Conservation (phyloP, 2,113 vertebrate species). For the Triplophysa tibetana region DNA sequence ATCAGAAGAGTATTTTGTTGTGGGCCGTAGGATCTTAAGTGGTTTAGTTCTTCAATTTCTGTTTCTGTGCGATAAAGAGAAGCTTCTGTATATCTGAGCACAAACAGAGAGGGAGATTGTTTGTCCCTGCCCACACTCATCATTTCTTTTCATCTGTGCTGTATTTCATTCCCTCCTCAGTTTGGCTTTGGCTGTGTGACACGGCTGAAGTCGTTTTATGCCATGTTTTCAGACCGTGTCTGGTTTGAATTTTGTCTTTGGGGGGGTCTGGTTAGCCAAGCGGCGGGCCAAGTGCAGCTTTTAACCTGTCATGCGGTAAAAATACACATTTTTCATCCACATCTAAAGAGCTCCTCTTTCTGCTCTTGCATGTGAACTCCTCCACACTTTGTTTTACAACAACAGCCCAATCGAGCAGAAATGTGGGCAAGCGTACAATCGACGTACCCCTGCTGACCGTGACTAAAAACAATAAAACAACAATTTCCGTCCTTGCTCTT, state of each 20-base stretch:
- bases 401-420: conserved; percentile 45
- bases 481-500: no score
- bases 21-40: not conserved
- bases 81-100: conserved; percentile 21
- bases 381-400: conserved; percentile 54
- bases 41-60: conserved; percentile 53
- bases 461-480: no score
- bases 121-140: not conserved
- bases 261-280: conserved; percentile 31
- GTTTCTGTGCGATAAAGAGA: conserved; percentile 52
- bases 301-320: conserved; percentile 42
- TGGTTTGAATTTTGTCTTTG: conserved; percentile 44
- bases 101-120: conserved; percentile 7
- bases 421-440: conserved; percentile 46
- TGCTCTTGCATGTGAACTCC: not conserved
- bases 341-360: conserved; percentile 53
- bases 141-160: conserved; percentile 9
- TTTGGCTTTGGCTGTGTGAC: not conserved
- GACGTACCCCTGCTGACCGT: conserved; percentile 27
- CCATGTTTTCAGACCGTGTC: conserved; percentile 46
- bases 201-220: conserved; percentile 16
- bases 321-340: conserved; percentile 51
- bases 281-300: conserved; percentile 40
- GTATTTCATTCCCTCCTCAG: conserved; percentile 21
- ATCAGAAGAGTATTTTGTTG: no score